A percentile compares a stretch with the other conserved stretches of the same genome.
Evolutionary conservation across 2,113 vertebrate genomes (phyloP).

Genomic region (Zosterops lateralis): DNA sequence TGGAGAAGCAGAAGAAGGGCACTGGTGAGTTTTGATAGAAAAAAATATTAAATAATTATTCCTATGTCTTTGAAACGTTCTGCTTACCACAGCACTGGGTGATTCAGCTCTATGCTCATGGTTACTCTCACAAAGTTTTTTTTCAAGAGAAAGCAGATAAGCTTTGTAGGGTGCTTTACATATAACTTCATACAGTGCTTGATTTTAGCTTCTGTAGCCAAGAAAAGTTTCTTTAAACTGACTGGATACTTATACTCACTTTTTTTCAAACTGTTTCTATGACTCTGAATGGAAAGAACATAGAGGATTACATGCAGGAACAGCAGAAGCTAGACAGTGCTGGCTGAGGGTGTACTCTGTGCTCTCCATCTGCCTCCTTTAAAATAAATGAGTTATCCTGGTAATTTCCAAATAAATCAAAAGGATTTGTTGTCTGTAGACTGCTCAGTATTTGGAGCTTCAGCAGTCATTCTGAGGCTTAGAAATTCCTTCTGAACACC

Average conservation of each 20-base stretch:
- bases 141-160: not conserved
- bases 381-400: slow-evolving; percentile 1
- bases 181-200: not conserved
- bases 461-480: not conserved
- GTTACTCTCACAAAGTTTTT: not conserved
- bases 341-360: not conserved
- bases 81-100: not conserved
- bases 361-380: not conserved
- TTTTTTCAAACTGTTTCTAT: slow-evolving; percentile 32
- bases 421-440: not conserved
- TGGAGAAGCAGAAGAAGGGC: slow-evolving; percentile 90
- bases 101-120: not conserved
- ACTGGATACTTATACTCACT: not conserved
- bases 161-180: not conserved
- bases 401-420: slow-evolving; percentile 1
- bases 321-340: not conserved
- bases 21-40: slow-evolving; percentile 88
- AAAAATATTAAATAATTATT: slow-evolving; percentile 37
- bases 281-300: not conserved
- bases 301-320: not conserved
- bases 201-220: slow-evolving; percentile 18
- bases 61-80: slow-evolving; percentile 37
- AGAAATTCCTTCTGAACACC: not conserved
- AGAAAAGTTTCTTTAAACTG: slow-evolving; percentile 38
- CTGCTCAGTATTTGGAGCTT: not conserved